Base-by-base conservation (phyloP, 2,113 vertebrate genomes). In the Atlantisia rogersi region DNA sequence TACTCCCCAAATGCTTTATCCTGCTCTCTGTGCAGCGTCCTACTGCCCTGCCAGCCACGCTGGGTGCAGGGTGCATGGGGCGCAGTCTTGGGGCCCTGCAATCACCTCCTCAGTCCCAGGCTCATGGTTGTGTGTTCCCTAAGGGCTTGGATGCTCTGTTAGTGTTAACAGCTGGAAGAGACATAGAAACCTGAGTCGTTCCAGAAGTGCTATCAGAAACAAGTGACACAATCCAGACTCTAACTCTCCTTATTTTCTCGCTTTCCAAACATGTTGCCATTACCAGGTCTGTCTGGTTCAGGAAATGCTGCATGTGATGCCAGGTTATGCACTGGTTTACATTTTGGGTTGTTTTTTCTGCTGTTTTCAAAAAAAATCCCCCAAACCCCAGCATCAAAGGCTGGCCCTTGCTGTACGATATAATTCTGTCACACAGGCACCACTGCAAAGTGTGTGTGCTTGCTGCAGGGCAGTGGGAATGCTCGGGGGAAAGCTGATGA, bases 111-210 rank as follows among this genome's bases (percentile, higher is more conserved):
- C 15, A 6, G 19, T 6, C 32, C 40, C 1, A 0, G 25, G 26
- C 53, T 35, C 55, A 11, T 29, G 14, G 11, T 40, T 35, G 2
- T 0, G 0, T 3, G 35, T 26, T n/a, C 16, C 26, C 37, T 39
- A 9, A 52, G 67, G 52, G 17, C 25, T 14, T 55, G 12, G 29
- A 7, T 37, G 29, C 20, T 70, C 42, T 63, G 40, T 31, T 17
- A 11, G 28, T 46, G 29, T 46, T 53, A 50, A 40, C 31, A 25
- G 31, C 20, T 44, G 9, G 31, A 46, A 53, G 26, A 50, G 37
- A 15, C 24, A 9, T 9, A 6, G 19, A 10, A 5, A 79, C 29
- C 25, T 35, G 29, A 5, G 32, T 56, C 18, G 25, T 44, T 42
- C 32, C 37, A 35, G 13, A 21, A 65, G 46, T 16, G 18, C 74